phyloP scores from a whole-genome alignment of 1,140 invertebrate species.

The Dinoponera quadriceps region DNA sequence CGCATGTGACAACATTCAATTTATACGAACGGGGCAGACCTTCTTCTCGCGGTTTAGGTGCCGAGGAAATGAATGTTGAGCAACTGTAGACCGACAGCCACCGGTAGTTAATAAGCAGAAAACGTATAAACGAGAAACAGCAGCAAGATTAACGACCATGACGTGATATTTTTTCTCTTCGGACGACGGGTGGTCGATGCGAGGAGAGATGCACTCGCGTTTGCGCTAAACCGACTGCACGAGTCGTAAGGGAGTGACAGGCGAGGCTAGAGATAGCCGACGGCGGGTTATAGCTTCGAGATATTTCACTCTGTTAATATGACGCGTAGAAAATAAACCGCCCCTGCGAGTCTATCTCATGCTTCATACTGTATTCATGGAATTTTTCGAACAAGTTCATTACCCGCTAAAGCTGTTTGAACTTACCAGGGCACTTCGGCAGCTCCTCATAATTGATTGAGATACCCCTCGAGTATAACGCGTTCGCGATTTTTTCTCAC shows the following conservation, averaged over 20 bases:
- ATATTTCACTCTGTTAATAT: constrained; percentile 35
- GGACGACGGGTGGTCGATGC: background rate
- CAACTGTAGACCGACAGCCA: background rate
- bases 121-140: constrained; percentile 25
- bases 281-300: constrained; percentile 15
- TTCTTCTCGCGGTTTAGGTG: background rate
- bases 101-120: constrained; percentile 18
- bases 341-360: background rate
- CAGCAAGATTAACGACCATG: constrained; percentile 9
- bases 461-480: background rate
- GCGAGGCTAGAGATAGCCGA: constrained; percentile 8
- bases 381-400: constrained; percentile 11
- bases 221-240: constrained; percentile 23
- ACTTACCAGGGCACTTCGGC: background rate
- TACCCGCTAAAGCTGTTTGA: background rate
- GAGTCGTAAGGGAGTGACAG: constrained; percentile 16
- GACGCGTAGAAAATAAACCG: constrained; percentile 25
- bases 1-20: background rate
- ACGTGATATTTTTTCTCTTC: constrained; percentile 22
- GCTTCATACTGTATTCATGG: background rate
- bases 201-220: background rate
- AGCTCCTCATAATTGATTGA: constrained; percentile 3
- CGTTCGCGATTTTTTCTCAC: no score
- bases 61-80: constrained; percentile 6
- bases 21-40: background rate